These are phyloP conservation scores for Benitochromis conjunctus DNA, from an alignment of 2,113 vertebrate genomes.

Conservation along the genomic window DNA sequence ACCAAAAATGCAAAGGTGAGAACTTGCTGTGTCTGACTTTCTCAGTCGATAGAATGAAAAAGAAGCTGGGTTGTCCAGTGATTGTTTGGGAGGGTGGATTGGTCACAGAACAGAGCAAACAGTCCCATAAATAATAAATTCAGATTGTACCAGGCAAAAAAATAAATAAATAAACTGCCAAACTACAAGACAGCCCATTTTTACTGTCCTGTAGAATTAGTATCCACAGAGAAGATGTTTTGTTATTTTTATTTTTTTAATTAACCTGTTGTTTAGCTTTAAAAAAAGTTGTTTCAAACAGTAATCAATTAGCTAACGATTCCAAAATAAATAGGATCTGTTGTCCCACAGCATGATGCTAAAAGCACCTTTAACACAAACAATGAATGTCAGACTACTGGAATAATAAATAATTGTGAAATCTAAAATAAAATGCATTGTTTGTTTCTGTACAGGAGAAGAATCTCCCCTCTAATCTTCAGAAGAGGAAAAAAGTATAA, in stretches of 20 bases:
- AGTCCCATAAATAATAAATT: too few species aligned
- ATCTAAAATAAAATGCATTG: neutral
- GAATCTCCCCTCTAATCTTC: neutral
- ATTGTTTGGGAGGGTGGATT: neutral
- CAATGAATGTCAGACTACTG: neutral
- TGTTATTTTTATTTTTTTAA: neutral
- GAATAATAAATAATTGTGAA: neutral
- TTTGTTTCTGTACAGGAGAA: neutral
- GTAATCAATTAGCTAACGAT: neutral
- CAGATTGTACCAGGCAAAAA: neutral
- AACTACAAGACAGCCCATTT: neutral
- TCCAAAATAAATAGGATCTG: neutral
- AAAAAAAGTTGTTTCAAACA: neutral
- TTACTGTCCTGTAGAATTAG: neutral
- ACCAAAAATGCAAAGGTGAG: constrained; percentile 10
- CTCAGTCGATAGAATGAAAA: too few species aligned
- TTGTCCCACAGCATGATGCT: neutral
- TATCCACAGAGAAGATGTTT: neutral
- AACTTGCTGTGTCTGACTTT: neutral
- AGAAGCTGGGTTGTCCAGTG: neutral
- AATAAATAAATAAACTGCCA: neutral
- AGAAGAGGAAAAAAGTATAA: neutral
- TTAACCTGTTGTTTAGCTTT: neutral
- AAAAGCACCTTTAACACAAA: neutral
- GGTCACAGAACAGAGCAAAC: neutral